Base-by-base conservation (phyloP, 2,113 vertebrate genomes). In the Laticauda colubrina region DNA sequence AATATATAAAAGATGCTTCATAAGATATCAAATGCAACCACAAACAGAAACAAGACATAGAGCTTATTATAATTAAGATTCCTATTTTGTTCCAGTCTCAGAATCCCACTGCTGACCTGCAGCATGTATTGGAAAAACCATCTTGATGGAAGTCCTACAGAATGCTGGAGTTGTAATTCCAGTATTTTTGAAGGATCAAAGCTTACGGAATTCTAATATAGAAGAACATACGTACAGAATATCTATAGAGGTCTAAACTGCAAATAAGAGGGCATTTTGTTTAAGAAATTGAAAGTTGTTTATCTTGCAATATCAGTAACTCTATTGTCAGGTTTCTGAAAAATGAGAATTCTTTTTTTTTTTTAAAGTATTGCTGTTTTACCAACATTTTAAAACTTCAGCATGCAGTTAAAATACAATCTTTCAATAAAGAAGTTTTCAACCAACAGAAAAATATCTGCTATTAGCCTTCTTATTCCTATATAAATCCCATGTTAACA, bases 391-490 rank as follows among this genome's bases (percentile, higher is more conserved):
- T 92, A 90, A 85, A 56, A 87, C 34, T n/a, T 45, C 0, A 4
- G 88, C 91, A 45, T 24, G 11, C 94, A 93, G 91, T 87, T 69
- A 91, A 95, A 91, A 91, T 57, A 53, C 89, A 0, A 0, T 53
- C 55, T 85, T 93, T 93, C 91, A 54, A 81, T 21, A 23, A 81
- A 81, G 75, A 34, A 21, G 21, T 81, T 81, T 23, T 81, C 75
- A 81, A 89, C 0, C 61, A 95, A 94, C 39, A 95, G 39, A 56
- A 88, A 55, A 55, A 88, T 88, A 55, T 92, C 94, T 95, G 94
- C 95, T 95, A 90, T 29, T 48, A 89, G 12, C 26, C 26, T 18
- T 64, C 64, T 91, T 29, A 87, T 51, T 87, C 29, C 55, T 61
- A 26, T 1, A 61, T 56, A 59, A 8, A 15, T 64, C 45, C n/a